phyloP scores from a whole-genome alignment of 2,113 vertebrate genomes.

The Atlantisia rogersi region DNA sequence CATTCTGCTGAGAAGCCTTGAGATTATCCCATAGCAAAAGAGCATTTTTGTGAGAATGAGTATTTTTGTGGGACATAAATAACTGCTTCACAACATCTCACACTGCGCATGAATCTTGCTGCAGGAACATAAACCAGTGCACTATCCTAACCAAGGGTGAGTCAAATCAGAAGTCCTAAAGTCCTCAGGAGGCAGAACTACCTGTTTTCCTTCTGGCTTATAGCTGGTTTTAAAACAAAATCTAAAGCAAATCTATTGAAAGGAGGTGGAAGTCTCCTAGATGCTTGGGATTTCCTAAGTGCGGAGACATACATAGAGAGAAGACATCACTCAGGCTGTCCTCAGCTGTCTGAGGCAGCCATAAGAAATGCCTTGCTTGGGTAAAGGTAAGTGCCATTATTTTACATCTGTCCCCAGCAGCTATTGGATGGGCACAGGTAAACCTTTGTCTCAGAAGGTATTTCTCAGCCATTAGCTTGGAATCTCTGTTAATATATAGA shows the following conservation, averaged over 20 bases:
- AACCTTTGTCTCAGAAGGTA: neutral
- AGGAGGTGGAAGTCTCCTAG: accelerated
- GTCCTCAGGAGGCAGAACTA: neutral
- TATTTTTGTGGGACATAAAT: neutral
- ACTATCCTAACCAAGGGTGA: neutral
- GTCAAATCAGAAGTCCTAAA: neutral
- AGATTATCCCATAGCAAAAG: neutral
- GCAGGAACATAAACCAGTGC: neutral
- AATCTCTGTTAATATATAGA: neutral
- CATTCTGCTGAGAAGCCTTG: neutral
- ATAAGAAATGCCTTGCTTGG: neutral
- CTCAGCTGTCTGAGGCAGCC: neutral
- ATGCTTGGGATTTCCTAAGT: neutral
- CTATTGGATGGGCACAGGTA: neutral
- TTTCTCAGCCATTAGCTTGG: neutral
- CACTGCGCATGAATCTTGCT: neutral
- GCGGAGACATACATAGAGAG: neutral
- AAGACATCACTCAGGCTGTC: neutral
- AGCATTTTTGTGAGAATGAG: neutral
- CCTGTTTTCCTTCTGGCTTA: neutral
- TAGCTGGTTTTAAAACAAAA: neutral
- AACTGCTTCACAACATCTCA: neutral
- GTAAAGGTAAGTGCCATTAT: neutral
- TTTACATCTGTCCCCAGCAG: neutral
- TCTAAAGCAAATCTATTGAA: neutral